Base-by-base conservation (phyloP, 2,113 vertebrate genomes). In the Paradoxurus hermaphroditus region DNA sequence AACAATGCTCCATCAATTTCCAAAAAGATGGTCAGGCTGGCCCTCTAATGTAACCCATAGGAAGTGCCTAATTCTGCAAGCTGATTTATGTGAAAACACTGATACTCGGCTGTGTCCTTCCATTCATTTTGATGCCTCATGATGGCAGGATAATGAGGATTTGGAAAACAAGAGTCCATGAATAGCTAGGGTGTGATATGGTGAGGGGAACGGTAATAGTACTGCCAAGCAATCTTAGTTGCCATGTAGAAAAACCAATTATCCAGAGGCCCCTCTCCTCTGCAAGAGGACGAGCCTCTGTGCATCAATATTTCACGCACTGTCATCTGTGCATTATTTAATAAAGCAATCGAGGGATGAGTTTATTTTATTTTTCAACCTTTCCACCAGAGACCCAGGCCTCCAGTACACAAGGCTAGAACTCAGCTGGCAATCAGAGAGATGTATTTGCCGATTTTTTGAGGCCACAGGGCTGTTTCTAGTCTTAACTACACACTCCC, bases 301-400 rank as follows among this genome's bases (percentile, higher is more conserved):
- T 36, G 65, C 79, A 96, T 95, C 91, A 94, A 83, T 86, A 97
- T 88, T 97, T 98, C 36, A 96, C 95, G 53, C 31, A 2, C 91
- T 86, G 95, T 98, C 96, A 85, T 96, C 97, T 84, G 95, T 92
- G 92, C 95, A 96, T 97, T 97, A 97, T 96, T 97, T 96, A 97
- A 97, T 95, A 95, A 96, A 95, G 95, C 94, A 97, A 94, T 84
- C 68, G 86, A 97, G 73, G 84, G 65, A 90, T 44, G 51, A 95
- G 89, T 86, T 96, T 96, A 95, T 95, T 97, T 92, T 97, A 34
- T 88, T 96, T 95, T 81, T 95, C 90, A 90, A 53, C 96, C 94
- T 92, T 94, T 70, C 81, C 65, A 91, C 87, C 8, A 29, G 84
- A 95, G 92, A 96, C 79, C 56, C 31, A 34, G 36, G 86, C 85